A percentile compares a stretch with the other conserved stretches of the same genome.
Conservation (phyloP, 2,113 vertebrate species). For the Heptranchias perlo region DNA sequence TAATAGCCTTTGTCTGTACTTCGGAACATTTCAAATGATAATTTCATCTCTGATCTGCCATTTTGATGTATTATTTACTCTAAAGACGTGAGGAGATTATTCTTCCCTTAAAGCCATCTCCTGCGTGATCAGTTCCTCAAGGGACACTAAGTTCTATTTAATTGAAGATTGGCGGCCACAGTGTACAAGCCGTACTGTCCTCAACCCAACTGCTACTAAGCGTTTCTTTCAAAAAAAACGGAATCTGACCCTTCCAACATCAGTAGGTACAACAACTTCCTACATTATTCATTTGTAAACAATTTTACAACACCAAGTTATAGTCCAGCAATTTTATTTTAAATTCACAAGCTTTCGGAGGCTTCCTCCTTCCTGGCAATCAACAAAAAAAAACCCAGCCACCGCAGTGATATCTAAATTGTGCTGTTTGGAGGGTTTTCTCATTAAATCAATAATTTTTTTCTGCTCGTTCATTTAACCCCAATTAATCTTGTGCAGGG, state of each 20-base stretch:
- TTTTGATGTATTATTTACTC: constrained; percentile 64
- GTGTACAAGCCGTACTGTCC: not conserved
- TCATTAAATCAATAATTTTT: not conserved
- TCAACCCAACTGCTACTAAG: not conserved
- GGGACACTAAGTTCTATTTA: constrained; percentile 43
- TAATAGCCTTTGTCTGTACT: constrained; percentile 21
- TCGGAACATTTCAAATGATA: constrained; percentile 40
- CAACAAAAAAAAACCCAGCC: not conserved
- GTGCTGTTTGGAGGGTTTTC: not conserved
- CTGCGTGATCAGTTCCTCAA: constrained; percentile 7
- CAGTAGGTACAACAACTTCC: not conserved
- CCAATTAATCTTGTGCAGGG: constrained; percentile 20
- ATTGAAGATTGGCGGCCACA: constrained; percentile 39
- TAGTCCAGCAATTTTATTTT: too few species aligned
- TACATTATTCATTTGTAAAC: not conserved
- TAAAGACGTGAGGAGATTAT: constrained; percentile 36
- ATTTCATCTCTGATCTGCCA: constrained; percentile 53
- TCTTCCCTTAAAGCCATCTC: constrained; percentile 31
- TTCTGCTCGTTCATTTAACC: constrained; percentile 13
- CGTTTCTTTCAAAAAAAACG: too few species aligned
- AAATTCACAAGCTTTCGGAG: too few species aligned
- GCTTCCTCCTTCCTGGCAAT: too few species aligned
- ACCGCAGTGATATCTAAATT: not conserved
- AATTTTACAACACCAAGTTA: too few species aligned
- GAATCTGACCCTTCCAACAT: not conserved